Evolutionary conservation across 1,140 invertebrate species (phyloP).

Genomic region (Argopecten irradians): DNA sequence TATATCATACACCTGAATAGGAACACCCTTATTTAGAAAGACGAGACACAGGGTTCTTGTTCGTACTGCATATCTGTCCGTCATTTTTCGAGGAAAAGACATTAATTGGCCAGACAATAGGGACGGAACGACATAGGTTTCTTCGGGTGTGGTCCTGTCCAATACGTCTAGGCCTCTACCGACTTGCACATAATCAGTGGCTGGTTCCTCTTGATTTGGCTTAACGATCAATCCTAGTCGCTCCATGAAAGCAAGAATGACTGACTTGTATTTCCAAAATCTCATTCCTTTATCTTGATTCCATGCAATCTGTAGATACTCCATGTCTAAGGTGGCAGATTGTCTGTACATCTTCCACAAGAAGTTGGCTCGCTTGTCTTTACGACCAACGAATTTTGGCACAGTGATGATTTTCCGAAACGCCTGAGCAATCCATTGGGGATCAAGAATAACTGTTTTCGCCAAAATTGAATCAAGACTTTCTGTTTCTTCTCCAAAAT

Average conservation of each 20-base stretch:
- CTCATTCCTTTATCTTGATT: not conserved
- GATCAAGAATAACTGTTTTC: not conserved
- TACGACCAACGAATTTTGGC: not conserved
- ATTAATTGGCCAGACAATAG: not conserved
- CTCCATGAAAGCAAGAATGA: constrained; percentile 9
- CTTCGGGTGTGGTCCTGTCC: not conserved
- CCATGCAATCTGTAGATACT: not conserved
- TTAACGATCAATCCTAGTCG: not conserved
- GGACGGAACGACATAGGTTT: not conserved
- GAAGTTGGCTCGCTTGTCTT: not conserved
- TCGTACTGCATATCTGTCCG: not conserved
- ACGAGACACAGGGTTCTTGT: not conserved
- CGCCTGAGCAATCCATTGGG: not conserved
- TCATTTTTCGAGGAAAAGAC: not conserved
- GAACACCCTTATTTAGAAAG: not conserved
- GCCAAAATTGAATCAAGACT: not conserved
- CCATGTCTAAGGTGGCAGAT: not conserved
- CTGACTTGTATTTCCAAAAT: not conserved
- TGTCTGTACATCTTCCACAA: not conserved
- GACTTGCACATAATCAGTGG: not conserved
- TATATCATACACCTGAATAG: not conserved
- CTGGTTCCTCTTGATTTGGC: not conserved
- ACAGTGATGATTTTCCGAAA: not conserved
- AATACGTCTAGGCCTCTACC: not conserved
- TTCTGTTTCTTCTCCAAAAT: not conserved